Conservation (phyloP, 2,113 vertebrate genomes). For the Sminthopsis crassicaudata region DNA sequence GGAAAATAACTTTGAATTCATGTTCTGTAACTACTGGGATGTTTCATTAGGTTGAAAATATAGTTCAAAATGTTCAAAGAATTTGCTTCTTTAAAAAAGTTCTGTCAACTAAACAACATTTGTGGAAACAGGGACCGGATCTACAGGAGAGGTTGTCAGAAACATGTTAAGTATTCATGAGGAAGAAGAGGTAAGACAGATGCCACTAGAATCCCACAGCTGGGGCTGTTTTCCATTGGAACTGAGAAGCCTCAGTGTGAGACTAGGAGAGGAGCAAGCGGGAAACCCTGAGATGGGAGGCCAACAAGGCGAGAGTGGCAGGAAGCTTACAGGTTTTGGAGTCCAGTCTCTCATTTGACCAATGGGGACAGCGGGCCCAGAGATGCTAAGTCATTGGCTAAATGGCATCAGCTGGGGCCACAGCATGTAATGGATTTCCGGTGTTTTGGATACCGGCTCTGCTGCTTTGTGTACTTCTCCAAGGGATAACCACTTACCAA, state of each 20-base stretch:
- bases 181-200: background rate
- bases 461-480: background rate
- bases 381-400: background rate
- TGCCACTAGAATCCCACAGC: background rate
- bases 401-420: background rate
- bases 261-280: background rate
- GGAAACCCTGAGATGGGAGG: background rate
- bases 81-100: background rate
- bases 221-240: background rate
- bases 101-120: background rate
- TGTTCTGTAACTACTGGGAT: conserved; percentile 4
- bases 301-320: background rate
- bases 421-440: background rate
- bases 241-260: background rate
- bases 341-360: background rate
- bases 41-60: conserved; percentile 31
- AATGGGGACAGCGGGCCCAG: background rate
- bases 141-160: background rate
- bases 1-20: background rate
- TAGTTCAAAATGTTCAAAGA: background rate
- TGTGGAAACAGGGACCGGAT: background rate
- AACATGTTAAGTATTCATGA: background rate
- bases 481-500: background rate
- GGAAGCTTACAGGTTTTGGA: background rate
- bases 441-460: background rate